phyloP scores from a whole-genome alignment of 2,113 vertebrate species.

The Anarhynchus alexandrinus region DNA sequence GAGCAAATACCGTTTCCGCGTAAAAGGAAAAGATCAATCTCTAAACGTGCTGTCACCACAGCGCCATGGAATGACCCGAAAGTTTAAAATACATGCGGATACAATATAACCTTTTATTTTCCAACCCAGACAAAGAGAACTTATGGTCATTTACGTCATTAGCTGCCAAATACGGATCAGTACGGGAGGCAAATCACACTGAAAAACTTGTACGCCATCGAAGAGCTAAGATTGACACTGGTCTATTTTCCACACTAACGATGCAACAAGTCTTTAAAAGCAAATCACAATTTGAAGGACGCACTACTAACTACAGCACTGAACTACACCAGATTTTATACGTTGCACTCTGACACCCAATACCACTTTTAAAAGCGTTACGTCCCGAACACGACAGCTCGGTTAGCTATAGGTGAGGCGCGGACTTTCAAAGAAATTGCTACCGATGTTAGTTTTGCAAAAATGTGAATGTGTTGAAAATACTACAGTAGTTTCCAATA shows the following conservation, averaged over 20 bases:
- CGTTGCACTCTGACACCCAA: not conserved
- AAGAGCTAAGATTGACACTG: constrained; percentile 12
- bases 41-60: not conserved
- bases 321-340: not conserved
- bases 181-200: not conserved
- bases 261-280: not conserved
- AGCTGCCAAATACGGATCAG: constrained; percentile 57
- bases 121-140: constrained; percentile 32
- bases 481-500: not conserved
- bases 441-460: not conserved
- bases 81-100: constrained; percentile 58
- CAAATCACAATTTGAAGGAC: not conserved
- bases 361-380: not conserved
- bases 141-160: not conserved
- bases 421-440: not conserved
- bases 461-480: not conserved
- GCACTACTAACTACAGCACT: not conserved
- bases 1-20: not conserved
- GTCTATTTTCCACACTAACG: not conserved
- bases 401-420: not conserved
- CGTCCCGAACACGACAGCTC: not conserved
- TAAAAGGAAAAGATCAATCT: not conserved
- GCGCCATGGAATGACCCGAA: not conserved
- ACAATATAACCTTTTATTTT: constrained; percentile 38
- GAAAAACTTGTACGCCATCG: not conserved